Conservation (phyloP, 2,888 invertebrate genomes). For the Pyrgus malvae region DNA sequence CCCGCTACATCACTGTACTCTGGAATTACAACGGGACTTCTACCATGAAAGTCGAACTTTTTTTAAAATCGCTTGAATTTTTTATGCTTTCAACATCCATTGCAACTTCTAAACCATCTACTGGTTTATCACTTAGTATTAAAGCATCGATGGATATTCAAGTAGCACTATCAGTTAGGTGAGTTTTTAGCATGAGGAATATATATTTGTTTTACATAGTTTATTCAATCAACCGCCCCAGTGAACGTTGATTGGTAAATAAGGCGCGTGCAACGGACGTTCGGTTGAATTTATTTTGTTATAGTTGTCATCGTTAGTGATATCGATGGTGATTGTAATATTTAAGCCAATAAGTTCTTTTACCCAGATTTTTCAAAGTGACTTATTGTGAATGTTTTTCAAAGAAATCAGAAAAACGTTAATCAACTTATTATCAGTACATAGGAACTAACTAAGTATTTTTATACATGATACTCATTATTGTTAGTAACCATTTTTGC, state of each 20-base stretch:
- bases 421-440: too few relatives aligned
- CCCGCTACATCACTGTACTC: slow-evolving; percentile 42
- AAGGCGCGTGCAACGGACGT: slow-evolving; percentile 47
- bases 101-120: background rate
- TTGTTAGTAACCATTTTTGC: too few relatives aligned
- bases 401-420: too few relatives aligned
- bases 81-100: slow-evolving; percentile 2
- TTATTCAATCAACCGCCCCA: slow-evolving; percentile 64
- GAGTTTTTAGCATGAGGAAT: slow-evolving; percentile 32
- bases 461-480: too few relatives aligned
- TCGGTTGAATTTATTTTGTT: background rate
- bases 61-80: background rate
- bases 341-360: too few relatives aligned
- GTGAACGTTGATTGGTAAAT: slow-evolving; percentile 66
- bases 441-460: too few relatives aligned
- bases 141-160: slow-evolving; percentile 11
- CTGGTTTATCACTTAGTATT: background rate
- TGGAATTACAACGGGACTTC: slow-evolving; percentile 40
- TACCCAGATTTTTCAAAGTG: too few relatives aligned
- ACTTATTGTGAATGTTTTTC: too few relatives aligned
- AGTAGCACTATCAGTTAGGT: background rate
- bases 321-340: too few relatives aligned
- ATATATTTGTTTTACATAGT: slow-evolving; percentile 52
- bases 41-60: slow-evolving; percentile 21
- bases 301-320: too few relatives aligned